Base-by-base conservation (phyloP, 2,888 invertebrate species). In the Oscheius sp. region DNA sequence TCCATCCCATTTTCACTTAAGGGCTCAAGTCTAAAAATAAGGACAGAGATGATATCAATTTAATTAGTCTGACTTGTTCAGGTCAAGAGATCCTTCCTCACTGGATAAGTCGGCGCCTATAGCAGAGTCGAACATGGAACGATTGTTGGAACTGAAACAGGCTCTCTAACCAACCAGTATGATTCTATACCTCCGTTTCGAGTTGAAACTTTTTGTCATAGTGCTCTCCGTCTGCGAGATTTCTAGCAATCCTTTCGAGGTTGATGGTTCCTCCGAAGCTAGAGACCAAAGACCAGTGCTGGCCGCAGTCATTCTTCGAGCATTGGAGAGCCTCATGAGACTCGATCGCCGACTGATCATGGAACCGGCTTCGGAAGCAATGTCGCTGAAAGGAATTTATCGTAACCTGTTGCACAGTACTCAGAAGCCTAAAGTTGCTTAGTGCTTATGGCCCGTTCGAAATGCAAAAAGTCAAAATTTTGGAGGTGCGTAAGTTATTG, bases 41-140 rank as follows among this genome's bases (percentile, higher is more conserved):
- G 11, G 5, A 32, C 42, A 10, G 48, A 29, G 37, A 11, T 11
- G 37, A 37, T 3, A n/a, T 21, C 37, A 5, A 50, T 13, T 21
- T 35, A 50, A 21, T 63, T 57, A 2, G 10, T 5, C 53, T 29
- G 33, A 60, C 63, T 53, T 59, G 53, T 51, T 47, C 13, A 60
- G 32, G 50, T 53, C 50, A 13, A 75, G 13, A 9, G 79, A 79
- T n/a, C 79, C 84, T 29, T 85, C 85, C 21, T 84, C 84, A 33
- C 80, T 81, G 35, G 83, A 79, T 5, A 77, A 68, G 29, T 84
- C 85, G 1, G 81, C 81, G 1, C 82, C 85, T 37, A 85, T 82
- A 29, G 84, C 85, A 33, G 84, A 84, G 73, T 85, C 85, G 60
- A 84, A 83, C 85, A 85, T 85, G 11, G 82, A 83, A 42, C 77